A percentile compares a stretch with the other conserved stretches of the same genome.
Evolutionary conservation across 1,140 invertebrate species (phyloP).

Genomic region (Caenorhabditis latens): DNA sequence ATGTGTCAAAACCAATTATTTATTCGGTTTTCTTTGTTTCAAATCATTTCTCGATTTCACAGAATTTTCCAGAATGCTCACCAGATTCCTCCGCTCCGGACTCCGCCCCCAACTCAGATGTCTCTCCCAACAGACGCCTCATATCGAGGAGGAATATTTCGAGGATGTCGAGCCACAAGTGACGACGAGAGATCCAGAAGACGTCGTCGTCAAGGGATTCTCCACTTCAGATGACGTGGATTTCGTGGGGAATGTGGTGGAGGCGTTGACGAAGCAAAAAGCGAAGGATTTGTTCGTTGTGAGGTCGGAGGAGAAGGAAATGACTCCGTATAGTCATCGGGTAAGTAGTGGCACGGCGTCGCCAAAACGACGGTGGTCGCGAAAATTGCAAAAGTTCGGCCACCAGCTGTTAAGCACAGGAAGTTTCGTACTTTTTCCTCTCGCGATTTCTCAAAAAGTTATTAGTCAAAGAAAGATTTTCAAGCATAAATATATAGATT

Average conservation of each 20-base stretch:
- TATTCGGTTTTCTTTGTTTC: background rate
- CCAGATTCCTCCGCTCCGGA: background rate
- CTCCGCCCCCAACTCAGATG: background rate
- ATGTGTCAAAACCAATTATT: constrained; percentile 36
- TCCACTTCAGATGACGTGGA: background rate
- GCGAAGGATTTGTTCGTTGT: constrained; percentile 17
- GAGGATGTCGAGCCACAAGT: background rate
- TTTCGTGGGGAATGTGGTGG: background rate
- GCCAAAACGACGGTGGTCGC: background rate
- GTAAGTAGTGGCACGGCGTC: no score
- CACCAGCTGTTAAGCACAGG: no score
- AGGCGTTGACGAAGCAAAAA: background rate
- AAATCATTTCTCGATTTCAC: background rate
- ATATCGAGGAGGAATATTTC: constrained; percentile 45
- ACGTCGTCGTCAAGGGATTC: background rate
- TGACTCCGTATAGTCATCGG: constrained; percentile 22
- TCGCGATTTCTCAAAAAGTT: no score
- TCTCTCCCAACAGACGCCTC: background rate
- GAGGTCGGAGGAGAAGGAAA: constrained; percentile 6
- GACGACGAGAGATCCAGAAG: background rate
- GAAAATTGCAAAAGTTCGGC: no score
- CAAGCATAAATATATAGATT: no score
- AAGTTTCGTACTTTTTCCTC: no score
- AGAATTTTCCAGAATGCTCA: background rate
- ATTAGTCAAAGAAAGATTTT: no score